A percentile compares a stretch with the other conserved stretches of the same genome.
Conservation (phyloP, 2,797 vertebrate genomes). For the Centroberyx gerrardi region DNA sequence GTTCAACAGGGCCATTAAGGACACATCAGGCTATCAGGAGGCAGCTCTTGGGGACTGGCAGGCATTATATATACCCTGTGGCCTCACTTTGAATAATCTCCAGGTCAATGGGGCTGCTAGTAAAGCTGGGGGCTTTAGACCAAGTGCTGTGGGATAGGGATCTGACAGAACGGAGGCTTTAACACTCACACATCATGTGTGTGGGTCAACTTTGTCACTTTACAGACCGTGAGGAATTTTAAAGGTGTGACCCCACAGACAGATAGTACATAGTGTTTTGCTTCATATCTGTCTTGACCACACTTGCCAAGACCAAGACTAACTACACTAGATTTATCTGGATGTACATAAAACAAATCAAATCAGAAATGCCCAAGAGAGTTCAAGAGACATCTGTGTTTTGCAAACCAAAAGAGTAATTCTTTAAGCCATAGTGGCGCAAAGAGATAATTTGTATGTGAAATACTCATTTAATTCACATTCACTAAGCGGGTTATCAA, state of each 20-base stretch:
- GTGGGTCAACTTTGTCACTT: constrained; percentile 38
- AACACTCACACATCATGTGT: constrained; percentile 54
- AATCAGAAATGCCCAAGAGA: constrained; percentile 55
- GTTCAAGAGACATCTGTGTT: constrained; percentile 68
- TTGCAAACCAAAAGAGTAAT: constrained; percentile 67
- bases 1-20: constrained; percentile 75
- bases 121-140: constrained; percentile 50
- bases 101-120: constrained; percentile 60
- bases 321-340: constrained; percentile 56
- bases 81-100: constrained; percentile 76
- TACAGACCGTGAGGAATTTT: constrained; percentile 11
- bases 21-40: constrained; percentile 75
- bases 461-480: constrained; percentile 99
- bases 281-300: constrained; percentile 20
- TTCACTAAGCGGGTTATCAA: constrained; percentile 99
- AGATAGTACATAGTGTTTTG: constrained; percentile 21
- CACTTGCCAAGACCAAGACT: constrained; percentile 25
- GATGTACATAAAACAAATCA: constrained; percentile 53
- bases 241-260: constrained; percentile 14
- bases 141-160: constrained; percentile 52
- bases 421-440: constrained; percentile 63
- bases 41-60: constrained; percentile 67
- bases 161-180: constrained; percentile 53
- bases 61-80: constrained; percentile 76
- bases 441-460: constrained; percentile 84